A percentile compares a stretch with the other conserved stretches of the same genome.
phyloP scores from a whole-genome alignment of 2,888 invertebrate genomes.

The Drosophila gaucha region DNA sequence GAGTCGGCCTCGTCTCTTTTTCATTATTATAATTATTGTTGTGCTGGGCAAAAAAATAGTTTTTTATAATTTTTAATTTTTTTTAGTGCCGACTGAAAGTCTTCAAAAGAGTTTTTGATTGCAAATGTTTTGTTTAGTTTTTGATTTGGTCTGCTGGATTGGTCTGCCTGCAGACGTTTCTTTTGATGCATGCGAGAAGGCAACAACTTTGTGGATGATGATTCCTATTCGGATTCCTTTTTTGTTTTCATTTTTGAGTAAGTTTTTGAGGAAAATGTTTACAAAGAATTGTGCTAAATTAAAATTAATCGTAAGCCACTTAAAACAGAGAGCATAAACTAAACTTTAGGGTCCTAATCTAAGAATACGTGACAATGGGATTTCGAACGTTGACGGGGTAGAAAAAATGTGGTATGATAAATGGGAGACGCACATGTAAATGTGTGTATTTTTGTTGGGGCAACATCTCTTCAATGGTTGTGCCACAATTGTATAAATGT shows the following conservation, averaged over 20 bases:
- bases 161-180: conserved; percentile 75
- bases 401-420: conserved; percentile 16
- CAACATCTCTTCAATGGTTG: conserved; percentile 19
- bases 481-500: conserved; percentile 12
- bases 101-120: conserved; percentile 58
- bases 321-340: conserved; percentile 47
- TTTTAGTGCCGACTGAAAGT: conserved; percentile 65
- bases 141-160: conserved; percentile 61
- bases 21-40: conserved; percentile 29
- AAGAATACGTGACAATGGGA: conserved; percentile 48
- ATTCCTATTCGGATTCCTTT: conserved; percentile 12
- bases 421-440: conserved; percentile 34
- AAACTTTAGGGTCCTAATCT: conserved; percentile 43
- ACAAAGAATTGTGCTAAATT: conserved; percentile 76
- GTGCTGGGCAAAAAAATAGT: conserved; percentile 42
- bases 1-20: conserved; percentile 35
- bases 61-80: conserved; percentile 9
- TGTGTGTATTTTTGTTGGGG: background rate
- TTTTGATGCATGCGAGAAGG: conserved; percentile 57
- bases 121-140: conserved; percentile 36
- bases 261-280: conserved; percentile 50
- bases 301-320: conserved; percentile 61
- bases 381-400: conserved; percentile 26
- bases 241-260: conserved; percentile 21
- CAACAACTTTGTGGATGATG: conserved; percentile 48